Conservation (phyloP, 2,797 vertebrate genomes). For the Astyanax mexicanus region DNA sequence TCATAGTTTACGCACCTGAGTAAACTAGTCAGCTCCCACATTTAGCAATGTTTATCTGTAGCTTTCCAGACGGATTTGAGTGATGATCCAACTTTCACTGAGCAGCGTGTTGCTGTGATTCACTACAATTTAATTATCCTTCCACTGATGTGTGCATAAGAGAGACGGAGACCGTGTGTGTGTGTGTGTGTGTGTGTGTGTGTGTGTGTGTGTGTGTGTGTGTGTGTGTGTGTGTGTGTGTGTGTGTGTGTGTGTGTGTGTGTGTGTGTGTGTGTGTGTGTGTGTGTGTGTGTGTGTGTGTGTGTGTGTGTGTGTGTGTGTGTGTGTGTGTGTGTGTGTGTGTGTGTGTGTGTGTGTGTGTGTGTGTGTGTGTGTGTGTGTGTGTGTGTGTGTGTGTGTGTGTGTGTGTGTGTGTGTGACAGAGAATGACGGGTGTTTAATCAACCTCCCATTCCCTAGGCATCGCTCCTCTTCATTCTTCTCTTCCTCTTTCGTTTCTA, state of each 20-base stretch:
- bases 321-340: neutral
- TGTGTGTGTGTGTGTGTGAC: neutral
- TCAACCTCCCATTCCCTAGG: conserved; percentile 27
- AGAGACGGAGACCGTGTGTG: neutral
- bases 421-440: conserved; percentile 42
- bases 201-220: neutral
- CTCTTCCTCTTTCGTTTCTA: conserved; percentile 29
- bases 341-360: neutral
- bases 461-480: conserved; percentile 18
- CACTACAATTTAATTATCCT: conserved; percentile 26
- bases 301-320: neutral
- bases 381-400: neutral
- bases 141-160: conserved; percentile 13
- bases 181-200: neutral
- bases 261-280: neutral
- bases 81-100: neutral
- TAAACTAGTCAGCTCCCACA: neutral
- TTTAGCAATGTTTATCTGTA: neutral
- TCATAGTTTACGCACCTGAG: neutral
- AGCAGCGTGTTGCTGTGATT: neutral
- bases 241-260: neutral
- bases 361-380: neutral
- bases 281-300: neutral
- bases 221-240: neutral
- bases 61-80: neutral